Evolutionary conservation across 2,797 vertebrate genomes (phyloP).

Genomic region (Octomys mimax): DNA sequence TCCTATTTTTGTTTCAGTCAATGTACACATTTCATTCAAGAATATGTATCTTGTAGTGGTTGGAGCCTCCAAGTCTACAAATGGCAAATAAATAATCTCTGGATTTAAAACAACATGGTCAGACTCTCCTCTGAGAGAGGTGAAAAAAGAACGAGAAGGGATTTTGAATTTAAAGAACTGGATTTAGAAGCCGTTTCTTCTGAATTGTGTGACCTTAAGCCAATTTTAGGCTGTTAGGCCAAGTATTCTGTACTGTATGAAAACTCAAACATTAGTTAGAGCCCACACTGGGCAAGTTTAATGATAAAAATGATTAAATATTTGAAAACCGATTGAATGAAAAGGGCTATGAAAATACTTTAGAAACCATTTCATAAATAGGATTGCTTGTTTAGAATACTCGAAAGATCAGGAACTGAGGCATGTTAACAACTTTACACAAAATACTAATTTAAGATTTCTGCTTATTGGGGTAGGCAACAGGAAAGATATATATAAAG

Average conservation of each 20-base stretch:
- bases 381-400: background rate
- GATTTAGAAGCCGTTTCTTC: background rate
- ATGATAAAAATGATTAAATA: slow-evolving; percentile 34
- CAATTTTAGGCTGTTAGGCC: background rate
- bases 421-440: background rate
- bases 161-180: background rate
- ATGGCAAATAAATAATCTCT: background rate
- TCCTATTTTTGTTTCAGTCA: background rate
- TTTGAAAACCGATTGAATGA: background rate
- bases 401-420: background rate
- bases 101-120: background rate
- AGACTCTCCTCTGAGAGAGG: background rate
- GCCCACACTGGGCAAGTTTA: background rate
- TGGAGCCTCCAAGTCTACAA: background rate
- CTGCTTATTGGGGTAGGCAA: background rate
- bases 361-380: background rate
- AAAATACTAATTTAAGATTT: background rate
- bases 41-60: slow-evolving; percentile 12
- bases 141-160: background rate
- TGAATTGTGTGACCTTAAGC: background rate
- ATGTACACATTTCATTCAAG: background rate
- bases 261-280: background rate
- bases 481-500: background rate
- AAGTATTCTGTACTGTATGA: background rate
- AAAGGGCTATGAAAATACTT: background rate